phyloP scores from a whole-genome alignment of 2,888 invertebrate genomes.

The Augochlorella aurata region DNA sequence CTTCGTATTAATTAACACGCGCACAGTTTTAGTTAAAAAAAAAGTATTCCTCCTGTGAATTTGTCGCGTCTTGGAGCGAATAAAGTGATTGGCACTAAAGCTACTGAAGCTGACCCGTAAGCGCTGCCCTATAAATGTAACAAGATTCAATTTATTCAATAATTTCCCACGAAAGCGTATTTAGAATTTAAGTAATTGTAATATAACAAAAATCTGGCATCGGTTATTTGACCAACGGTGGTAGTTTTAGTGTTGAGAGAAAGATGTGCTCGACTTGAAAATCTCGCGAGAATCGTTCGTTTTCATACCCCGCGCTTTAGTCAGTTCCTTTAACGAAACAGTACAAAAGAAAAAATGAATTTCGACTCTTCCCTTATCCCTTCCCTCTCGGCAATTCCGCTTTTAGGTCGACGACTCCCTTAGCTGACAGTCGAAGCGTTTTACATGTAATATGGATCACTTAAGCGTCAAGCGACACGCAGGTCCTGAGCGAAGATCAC shows the following conservation, averaged over 20 bases:
- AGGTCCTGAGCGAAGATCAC: constrained; percentile 4
- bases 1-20: neutral
- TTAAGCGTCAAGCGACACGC: neutral
- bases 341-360: constrained; percentile 47
- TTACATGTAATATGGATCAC: constrained; percentile 20
- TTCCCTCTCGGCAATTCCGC: constrained; percentile 14
- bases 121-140: neutral
- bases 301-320: constrained; percentile 19
- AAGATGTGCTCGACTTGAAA: too few relatives aligned
- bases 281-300: constrained; percentile 4
- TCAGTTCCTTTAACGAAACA: constrained; percentile 50
- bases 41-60: neutral
- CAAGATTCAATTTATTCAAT: neutral
- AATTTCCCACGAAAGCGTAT: neutral
- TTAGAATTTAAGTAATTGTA: neutral
- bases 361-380: constrained; percentile 21
- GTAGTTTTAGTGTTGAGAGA: neutral
- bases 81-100: neutral
- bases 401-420: constrained; percentile 22
- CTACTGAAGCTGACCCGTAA: neutral
- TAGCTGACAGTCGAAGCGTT: constrained; percentile 31
- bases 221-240: neutral
- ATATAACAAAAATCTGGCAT: neutral
- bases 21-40: neutral
- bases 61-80: neutral